Base-by-base conservation (phyloP, 2,113 vertebrate species). In the Atrichornis clamosus region DNA sequence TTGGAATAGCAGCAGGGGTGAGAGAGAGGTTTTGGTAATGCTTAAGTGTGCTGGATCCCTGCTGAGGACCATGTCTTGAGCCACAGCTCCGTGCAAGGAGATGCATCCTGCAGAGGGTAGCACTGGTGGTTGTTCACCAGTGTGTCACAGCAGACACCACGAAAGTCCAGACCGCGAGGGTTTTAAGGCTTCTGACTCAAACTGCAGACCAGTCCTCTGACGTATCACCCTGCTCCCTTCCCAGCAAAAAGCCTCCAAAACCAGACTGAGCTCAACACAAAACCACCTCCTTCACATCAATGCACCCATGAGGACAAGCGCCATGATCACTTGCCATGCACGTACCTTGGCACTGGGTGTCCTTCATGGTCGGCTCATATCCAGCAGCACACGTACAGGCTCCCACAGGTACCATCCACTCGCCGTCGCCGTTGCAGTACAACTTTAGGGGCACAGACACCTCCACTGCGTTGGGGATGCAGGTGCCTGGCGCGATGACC, bases 321-420 rank as follows among this genome's bases (percentile, higher is more conserved):
- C 33, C 56, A 63, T 0, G 6, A 47, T 14, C 20, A 6, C 17
- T 37, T 0, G 17, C 64, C 89, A 37, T 0, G 10, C n/a, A 15
- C 92, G 19, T 97, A 99, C 99, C 98, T 98, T 99, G 99, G 96
- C 99, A 99, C 89, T 99, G 99, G 4, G 98, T 98, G 13, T 99
- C 99, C 97, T 99, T 99, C 98, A 98, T 98, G 49, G 98, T 94
- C 0, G 99, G 98, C 95, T 99, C 99, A 6, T 99, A 99, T 75
- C 99, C 99, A 15, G 99, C 96, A 1, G 98, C 98, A 84, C 99
- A 99, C 2, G 99, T 99, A 82, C 99, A 99, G 1, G 99, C 98
- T 52, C 99, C 99, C 27, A 99, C 99, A 0, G 99, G 99, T 85
- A 99, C 99, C 99, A 99, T 99, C 99, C 99, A 99, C 89, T 99